Evolutionary conservation across 1,140 invertebrate genomes (phyloP).

Genomic region (Drosophila ohnishii): DNA sequence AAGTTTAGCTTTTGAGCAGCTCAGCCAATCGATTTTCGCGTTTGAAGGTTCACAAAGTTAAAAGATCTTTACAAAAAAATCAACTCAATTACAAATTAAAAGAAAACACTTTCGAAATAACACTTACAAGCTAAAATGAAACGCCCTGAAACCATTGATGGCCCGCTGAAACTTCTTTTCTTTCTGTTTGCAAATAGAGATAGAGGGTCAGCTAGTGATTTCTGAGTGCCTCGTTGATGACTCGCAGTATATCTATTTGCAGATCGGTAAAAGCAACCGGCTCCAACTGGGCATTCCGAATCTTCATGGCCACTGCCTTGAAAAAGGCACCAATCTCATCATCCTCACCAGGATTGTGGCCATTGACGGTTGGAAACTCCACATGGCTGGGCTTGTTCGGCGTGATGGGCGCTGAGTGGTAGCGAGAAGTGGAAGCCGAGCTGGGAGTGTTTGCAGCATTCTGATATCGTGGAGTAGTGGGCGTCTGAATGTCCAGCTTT

Average conservation of each 20-base stretch:
- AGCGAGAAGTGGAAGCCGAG: constrained; percentile 44
- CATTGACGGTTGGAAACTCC: constrained; percentile 29
- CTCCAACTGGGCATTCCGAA: constrained; percentile 73
- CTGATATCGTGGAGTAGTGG: constrained; percentile 47
- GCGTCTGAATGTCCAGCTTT: constrained; percentile 56
- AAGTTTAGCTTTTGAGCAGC: constrained; percentile 22
- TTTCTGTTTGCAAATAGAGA: background rate
- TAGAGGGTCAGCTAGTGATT: constrained; percentile 53
- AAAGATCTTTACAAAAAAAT: constrained; percentile 27
- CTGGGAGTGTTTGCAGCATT: constrained; percentile 48
- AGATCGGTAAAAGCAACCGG: constrained; percentile 78
- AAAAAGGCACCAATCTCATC: constrained; percentile 82
- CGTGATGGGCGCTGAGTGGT: constrained; percentile 31
- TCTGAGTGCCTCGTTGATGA: constrained; percentile 73
- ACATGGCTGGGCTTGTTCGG: constrained; percentile 43
- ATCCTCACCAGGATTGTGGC: constrained; percentile 49
- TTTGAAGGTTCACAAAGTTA: constrained; percentile 22
- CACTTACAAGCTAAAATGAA: constrained; percentile 64
- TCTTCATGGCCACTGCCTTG: constrained; percentile 79
- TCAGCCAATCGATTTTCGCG: constrained; percentile 8
- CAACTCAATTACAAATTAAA: constrained; percentile 34
- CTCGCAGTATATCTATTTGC: constrained; percentile 76
- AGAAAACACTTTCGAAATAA: constrained; percentile 59
- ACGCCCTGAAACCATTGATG: constrained; percentile 42
- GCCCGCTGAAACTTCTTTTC: background rate